Percentiles rank a stretch among this genome's conserved stretches.
Evolutionary conservation across 2,888 invertebrate genomes (phyloP).

Genomic region (Pollenia labialis): DNA sequence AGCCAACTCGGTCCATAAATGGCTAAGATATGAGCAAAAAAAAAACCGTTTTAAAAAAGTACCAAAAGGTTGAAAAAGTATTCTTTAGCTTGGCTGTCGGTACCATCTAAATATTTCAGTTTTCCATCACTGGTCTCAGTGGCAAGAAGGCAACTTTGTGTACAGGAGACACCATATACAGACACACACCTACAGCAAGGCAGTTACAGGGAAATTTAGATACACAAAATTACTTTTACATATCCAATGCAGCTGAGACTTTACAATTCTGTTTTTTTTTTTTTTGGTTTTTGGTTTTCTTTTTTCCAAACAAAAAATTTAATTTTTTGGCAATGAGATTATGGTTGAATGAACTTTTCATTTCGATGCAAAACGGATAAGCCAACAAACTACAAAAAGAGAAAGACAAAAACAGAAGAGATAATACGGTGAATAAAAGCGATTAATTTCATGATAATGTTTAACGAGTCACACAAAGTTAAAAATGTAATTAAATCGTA

Average conservation of each 20-base stretch:
- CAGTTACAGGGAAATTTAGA: constrained; percentile 34
- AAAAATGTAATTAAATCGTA: constrained; percentile 61
- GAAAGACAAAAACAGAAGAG: background rate
- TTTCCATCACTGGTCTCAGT: no score
- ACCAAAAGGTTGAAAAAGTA: no score
- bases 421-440: constrained; percentile 26
- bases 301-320: constrained; percentile 34
- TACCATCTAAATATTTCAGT: no score
- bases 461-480: constrained; percentile 40
- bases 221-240: constrained; percentile 43
- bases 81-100: no score
- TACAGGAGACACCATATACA: background rate
- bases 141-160: constrained; percentile 29
- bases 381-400: background rate
- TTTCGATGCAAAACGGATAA: constrained; percentile 63
- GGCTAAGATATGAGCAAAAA: no score
- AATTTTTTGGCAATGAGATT: constrained; percentile 64
- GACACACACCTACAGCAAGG: constrained; percentile 2
- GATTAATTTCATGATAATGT: constrained; percentile 62
- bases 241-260: constrained; percentile 45
- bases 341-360: constrained; percentile 72
- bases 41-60: no score
- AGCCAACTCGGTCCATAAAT: no score
- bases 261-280: constrained; percentile 7
- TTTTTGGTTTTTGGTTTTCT: background rate